Conservation (phyloP, 2,113 vertebrate species). For the Formicarius rufipectus region DNA sequence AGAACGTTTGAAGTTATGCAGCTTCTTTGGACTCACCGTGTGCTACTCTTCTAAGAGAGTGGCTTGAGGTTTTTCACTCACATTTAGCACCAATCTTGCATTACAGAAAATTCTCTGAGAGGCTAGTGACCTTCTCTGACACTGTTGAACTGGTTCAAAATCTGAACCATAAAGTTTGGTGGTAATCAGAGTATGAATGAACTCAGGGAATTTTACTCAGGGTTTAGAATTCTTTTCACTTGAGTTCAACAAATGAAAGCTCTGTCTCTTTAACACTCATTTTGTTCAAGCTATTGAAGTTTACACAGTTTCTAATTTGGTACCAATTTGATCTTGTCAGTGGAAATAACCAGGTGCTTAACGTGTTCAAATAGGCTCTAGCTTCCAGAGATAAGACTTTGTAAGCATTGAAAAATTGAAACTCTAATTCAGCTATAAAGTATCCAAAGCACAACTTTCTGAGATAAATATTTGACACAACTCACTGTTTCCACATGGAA, state of each 20-base stretch:
- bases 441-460: background rate
- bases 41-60: background rate
- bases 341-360: background rate
- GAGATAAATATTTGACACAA: background rate
- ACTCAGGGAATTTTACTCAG: background rate
- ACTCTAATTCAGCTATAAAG: background rate
- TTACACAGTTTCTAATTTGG: background rate
- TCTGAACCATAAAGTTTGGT: background rate
- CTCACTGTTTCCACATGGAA: background rate
- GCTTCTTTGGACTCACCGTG: background rate
- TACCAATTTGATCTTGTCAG: background rate
- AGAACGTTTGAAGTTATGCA: background rate
- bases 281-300: background rate
- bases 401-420: background rate
- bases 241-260: background rate
- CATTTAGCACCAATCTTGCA: background rate
- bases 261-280: background rate
- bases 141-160: background rate
- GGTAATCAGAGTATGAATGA: background rate
- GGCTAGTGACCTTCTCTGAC: background rate
- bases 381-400: slow-evolving; percentile 21
- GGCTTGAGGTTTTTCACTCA: background rate
- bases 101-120: background rate
- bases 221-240: background rate
- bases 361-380: background rate